Evolutionary conservation across 2,888 invertebrate species (phyloP).

Genomic region (Phalera bucephala): DNA sequence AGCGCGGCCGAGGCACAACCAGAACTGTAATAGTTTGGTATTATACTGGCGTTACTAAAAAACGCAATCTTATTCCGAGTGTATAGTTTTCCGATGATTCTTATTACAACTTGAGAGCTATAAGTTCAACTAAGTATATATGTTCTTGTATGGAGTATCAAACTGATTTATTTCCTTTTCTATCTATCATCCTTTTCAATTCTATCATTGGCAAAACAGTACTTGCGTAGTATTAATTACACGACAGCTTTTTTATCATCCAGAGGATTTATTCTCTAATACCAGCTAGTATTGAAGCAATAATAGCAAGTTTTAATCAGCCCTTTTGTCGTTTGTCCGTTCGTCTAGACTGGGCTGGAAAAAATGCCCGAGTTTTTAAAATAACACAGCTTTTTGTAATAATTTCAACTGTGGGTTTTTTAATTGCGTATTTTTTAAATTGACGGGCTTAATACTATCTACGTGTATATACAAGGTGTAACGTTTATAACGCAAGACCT

Average conservation of each 20-base stretch:
- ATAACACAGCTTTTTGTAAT: conserved; percentile 46
- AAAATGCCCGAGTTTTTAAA: conserved; percentile 54
- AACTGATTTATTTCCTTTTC: conserved; percentile 7
- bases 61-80: no score
- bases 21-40: no score
- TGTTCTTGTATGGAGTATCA: no score
- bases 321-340: conserved; percentile 67
- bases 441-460: no score
- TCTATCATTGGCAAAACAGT: not conserved
- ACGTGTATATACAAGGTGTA: no score
- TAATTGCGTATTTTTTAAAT: no score
- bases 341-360: conserved; percentile 64
- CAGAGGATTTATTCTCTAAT: conserved; percentile 30
- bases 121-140: no score
- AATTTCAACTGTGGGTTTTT: conserved; percentile 6
- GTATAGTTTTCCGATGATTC: no score
- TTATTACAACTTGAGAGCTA: no score
- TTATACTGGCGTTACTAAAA: no score
- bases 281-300: conserved; percentile 42
- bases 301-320: conserved; percentile 77
- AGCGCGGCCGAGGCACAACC: no score
- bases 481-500: no score
- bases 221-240: conserved; percentile 25
- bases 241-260: conserved; percentile 31
- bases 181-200: not conserved